Base-by-base conservation (phyloP, 64 coral and sea anemone species). In the Stylophora pistillata region DNA sequence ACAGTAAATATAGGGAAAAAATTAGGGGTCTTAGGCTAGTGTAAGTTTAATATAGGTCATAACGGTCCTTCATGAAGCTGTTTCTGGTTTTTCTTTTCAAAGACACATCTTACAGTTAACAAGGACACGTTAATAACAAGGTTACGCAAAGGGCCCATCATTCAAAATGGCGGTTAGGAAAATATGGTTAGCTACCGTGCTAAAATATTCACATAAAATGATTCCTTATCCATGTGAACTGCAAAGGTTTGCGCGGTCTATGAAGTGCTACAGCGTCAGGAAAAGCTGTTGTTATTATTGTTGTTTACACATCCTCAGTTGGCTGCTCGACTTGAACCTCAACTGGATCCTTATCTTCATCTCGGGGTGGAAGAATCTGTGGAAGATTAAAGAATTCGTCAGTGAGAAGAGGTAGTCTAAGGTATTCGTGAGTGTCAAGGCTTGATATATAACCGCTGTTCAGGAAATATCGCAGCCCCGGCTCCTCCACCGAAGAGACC, bases 261-360 rank as follows among this genome's bases (percentile, higher is more conserved):
- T 21, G 37, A 53, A 18, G 30, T 20, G 37, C 34, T 41, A 5
- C 41, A 53, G 32, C 10, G 34, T 76, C 37, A 21, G 21, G 34
- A 76, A 23, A 53, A 30, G 30, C 7, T 70, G 52, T 70, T 10
- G 16, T 61, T 30, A 11, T 34, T 18, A 31, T 16, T 70, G 33
- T 53, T 79, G 81, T 54, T 90, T 74, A 94, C 25, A 94, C 92
- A 63, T 90, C 88, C 54, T 94, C 87, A 26, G 82, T 75, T 41
- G 94, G 94, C 21, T 96, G 94, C 21, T 96, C 94, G 61, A 96
- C 86, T 73, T 92, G 91, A 53, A 96, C 94, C 58, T 96, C 94
- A 13, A 96, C 94, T 15, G 94, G 94, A 66, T 96, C 94, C 74
- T 96, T 96, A 85, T 96, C 94, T 17, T 96, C 94, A 85, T 96